Conservation (phyloP, 2,797 vertebrate genomes). For the Sorex maritimensis region DNA sequence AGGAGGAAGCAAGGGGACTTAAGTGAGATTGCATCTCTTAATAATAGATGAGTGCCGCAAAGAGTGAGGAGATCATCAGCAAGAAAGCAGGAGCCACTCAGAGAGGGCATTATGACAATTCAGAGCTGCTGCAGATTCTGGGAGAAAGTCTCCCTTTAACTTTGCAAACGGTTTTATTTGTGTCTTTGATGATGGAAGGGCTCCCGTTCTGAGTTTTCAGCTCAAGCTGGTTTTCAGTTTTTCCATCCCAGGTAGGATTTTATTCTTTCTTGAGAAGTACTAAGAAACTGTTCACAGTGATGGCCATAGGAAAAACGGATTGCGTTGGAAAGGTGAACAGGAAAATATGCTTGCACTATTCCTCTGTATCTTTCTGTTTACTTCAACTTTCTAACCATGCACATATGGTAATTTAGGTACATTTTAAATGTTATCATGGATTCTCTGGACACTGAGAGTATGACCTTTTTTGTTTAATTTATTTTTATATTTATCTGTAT, state of each 20-base stretch:
- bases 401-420: not conserved
- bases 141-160: conserved; percentile 1
- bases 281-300: not conserved
- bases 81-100: conserved; percentile 17
- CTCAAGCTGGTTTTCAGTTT: not conserved
- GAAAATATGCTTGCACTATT: not conserved
- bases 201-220: not conserved
- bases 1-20: not conserved
- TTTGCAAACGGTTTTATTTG: not conserved
- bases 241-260: conserved; percentile 10
- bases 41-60: not conserved
- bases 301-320: not conserved
- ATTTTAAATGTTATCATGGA: conserved; percentile 25
- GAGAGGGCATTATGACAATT: not conserved
- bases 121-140: not conserved
- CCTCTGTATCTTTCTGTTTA: not conserved
- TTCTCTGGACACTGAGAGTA: conserved; percentile 23
- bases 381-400: conserved; percentile 19
- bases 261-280: conserved; percentile 21
- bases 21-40: not conserved
- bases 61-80: not conserved
- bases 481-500: conserved; percentile 1
- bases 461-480: not conserved
- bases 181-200: not conserved
- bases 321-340: not conserved